These are phyloP conservation scores for Aphis gossypii DNA, from an alignment of 1,140 invertebrate genomes.

Conservation along the genomic window DNA sequence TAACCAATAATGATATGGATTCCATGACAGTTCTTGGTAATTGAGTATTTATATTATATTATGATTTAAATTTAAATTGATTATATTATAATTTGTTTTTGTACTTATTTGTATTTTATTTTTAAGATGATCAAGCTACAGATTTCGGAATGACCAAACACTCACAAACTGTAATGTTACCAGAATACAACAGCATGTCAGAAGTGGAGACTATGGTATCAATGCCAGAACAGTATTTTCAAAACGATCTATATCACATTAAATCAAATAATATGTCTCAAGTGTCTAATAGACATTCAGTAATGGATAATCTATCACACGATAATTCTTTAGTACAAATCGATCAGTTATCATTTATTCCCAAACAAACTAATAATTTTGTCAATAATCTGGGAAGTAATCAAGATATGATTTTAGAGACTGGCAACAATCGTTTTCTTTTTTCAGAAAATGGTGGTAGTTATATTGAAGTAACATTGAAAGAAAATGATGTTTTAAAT, in stretches of 20 bases:
- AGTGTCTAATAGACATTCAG: constrained; percentile 44
- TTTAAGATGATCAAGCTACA: constrained; percentile 36
- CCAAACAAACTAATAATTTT: constrained; percentile 34
- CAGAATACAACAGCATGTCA: constrained; percentile 40
- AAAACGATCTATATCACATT: constrained; percentile 47
- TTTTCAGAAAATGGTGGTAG: constrained; percentile 48
- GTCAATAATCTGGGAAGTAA: constrained; percentile 20
- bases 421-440: constrained; percentile 30
- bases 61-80: not conserved
- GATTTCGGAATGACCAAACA: constrained; percentile 45
- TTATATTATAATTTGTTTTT: not conserved
- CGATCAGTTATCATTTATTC: constrained; percentile 45
- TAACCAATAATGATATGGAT: constrained; percentile 34
- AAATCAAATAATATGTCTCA: constrained; percentile 29
- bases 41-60: not conserved
- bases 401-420: constrained; percentile 45
- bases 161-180: constrained; percentile 32
- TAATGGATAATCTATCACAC: constrained; percentile 37
- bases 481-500: constrained; percentile 47
- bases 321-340: constrained; percentile 32
- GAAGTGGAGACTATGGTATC: constrained; percentile 44
- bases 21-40: constrained; percentile 50
- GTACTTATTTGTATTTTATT: not conserved
- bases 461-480: constrained; percentile 43
- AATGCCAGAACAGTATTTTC: constrained; percentile 52